These are phyloP conservation scores for Galerucella nymphaeae DNA, from an alignment of 2,888 invertebrate species.

Conservation along the genomic window DNA sequence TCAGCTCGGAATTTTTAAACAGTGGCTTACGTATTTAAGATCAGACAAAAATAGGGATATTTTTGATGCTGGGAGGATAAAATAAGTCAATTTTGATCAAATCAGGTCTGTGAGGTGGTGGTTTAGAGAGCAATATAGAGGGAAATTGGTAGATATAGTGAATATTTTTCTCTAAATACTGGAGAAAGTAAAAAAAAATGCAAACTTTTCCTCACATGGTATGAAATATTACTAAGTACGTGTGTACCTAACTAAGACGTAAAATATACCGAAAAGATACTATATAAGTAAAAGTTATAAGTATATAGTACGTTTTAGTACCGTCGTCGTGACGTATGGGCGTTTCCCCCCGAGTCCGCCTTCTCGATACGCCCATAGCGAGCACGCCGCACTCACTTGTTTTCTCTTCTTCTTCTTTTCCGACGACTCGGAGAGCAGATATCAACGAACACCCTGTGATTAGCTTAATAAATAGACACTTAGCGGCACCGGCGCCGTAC, in stretches of 20 bases:
- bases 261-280: slow-evolving; percentile 4
- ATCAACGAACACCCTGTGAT: slow-evolving; percentile 63
- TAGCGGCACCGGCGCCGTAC: slow-evolving; percentile 60
- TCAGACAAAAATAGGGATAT: too few species aligned
- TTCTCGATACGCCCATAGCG: slow-evolving; percentile 53
- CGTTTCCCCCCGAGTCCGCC: slow-evolving; percentile 58
- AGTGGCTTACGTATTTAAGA: neutral
- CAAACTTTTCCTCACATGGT: too few species aligned
- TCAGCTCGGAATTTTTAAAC: neutral
- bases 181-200: too few species aligned
- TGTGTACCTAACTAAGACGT: neutral
- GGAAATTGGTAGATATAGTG: too few species aligned
- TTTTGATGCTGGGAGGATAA: too few species aligned
- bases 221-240: too few species aligned
- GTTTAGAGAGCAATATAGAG: too few species aligned
- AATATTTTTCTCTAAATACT: too few species aligned
- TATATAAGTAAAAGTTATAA: slow-evolving; percentile 3
- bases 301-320: slow-evolving; percentile 11
- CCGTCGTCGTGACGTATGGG: slow-evolving; percentile 61
- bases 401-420: slow-evolving; percentile 22
- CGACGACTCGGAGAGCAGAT: slow-evolving; percentile 26
- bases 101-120: too few species aligned
- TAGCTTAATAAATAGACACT: slow-evolving; percentile 65
- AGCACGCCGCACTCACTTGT: slow-evolving; percentile 41
- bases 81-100: too few species aligned